Conservation (phyloP, 2,113 vertebrate genomes). For the Castor canadensis region DNA sequence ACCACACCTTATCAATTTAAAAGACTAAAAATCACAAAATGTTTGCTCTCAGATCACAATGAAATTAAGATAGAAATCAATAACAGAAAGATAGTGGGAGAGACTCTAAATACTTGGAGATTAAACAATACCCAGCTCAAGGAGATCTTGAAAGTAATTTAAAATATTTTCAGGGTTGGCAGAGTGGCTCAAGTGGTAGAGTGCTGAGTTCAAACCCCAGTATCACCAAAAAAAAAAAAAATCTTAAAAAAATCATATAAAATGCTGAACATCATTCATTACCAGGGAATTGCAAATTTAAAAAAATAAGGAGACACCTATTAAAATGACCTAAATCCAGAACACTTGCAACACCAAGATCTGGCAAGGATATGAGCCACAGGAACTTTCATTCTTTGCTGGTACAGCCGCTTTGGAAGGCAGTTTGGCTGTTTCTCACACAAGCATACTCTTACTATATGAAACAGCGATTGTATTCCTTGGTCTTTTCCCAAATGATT, state of each 20-base stretch:
- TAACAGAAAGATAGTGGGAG: background rate
- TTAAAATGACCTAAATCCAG: background rate
- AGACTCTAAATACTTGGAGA: background rate
- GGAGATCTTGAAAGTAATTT: background rate
- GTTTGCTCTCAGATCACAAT: background rate
- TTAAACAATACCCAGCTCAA: background rate
- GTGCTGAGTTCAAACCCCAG: too few species aligned
- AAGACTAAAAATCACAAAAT: background rate
- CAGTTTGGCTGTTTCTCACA: background rate
- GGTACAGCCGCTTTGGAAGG: background rate
- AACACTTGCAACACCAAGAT: background rate
- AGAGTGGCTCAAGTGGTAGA: too few species aligned
- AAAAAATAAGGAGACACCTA: background rate
- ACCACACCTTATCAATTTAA: background rate
- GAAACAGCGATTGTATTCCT: background rate
- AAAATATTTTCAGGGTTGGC: background rate
- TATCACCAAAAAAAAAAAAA: too few species aligned
- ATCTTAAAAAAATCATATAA: background rate
- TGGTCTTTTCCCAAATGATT: slow-evolving; percentile 11
- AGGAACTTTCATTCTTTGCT: background rate
- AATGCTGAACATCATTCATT: background rate
- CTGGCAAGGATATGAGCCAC: background rate
- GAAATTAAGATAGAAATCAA: background rate
- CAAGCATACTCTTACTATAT: background rate
- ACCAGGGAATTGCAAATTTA: slow-evolving; percentile 7